These are phyloP conservation scores for Chromis chromis DNA, from an alignment of 2,797 vertebrate species.

Conservation along the genomic window DNA sequence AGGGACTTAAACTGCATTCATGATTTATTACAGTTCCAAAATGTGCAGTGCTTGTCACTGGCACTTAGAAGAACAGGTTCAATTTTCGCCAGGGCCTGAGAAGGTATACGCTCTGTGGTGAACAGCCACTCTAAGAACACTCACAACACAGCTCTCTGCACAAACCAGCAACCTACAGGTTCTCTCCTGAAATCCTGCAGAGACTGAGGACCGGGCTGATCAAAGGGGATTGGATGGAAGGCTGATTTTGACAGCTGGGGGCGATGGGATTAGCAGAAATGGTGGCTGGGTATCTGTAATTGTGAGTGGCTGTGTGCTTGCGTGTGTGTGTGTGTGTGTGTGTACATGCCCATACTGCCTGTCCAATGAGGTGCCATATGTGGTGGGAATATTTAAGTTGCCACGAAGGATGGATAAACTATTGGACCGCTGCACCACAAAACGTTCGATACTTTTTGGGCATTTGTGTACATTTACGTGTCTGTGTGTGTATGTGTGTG, in stretches of 20 bases:
- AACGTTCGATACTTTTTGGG: background rate
- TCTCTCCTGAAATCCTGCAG: slow-evolving; percentile 56
- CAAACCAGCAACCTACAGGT: slow-evolving; percentile 62
- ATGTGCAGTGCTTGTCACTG: slow-evolving; percentile 14
- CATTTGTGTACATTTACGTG: slow-evolving; percentile 9
- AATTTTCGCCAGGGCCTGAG: slow-evolving; percentile 11
- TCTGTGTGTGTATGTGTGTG: slow-evolving; percentile 5
- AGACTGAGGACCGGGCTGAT: slow-evolving; percentile 40
- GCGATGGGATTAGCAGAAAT: slow-evolving; percentile 72
- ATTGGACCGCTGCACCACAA: slow-evolving; percentile 26
- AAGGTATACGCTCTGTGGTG: slow-evolving; percentile 18
- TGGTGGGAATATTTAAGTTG: slow-evolving; percentile 57
- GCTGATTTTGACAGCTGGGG: slow-evolving; percentile 80
- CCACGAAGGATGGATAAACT: slow-evolving; percentile 37
- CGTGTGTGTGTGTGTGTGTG: slow-evolving; percentile 27
- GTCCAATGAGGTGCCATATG: slow-evolving; percentile 64
- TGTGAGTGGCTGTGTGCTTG: slow-evolving; percentile 49
- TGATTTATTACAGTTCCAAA: slow-evolving; percentile 11
- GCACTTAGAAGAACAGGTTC: slow-evolving; percentile 22
- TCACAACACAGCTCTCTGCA: slow-evolving; percentile 35
- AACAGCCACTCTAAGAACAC: slow-evolving; percentile 26
- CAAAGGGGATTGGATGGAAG: slow-evolving; percentile 57
- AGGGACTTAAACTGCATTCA: background rate
- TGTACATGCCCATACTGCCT: slow-evolving; percentile 29
- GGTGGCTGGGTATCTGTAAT: slow-evolving; percentile 66